Evolutionary conservation across 2,113 vertebrate species (phyloP).

Genomic region (Xenopus borealis): DNA sequence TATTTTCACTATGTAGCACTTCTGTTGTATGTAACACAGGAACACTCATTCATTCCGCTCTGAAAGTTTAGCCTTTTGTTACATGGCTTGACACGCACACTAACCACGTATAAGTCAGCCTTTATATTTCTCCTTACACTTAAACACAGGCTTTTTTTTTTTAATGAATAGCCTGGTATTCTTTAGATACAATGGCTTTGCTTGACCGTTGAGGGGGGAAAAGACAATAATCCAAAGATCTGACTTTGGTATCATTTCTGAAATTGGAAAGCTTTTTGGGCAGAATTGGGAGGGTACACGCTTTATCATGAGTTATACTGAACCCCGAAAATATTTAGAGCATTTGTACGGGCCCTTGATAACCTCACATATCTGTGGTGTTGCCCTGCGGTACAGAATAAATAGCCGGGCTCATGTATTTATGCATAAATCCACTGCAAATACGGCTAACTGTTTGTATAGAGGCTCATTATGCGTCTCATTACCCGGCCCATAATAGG

Average conservation of each 20-base stretch:
- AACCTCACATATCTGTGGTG: neutral
- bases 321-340: too few relatives aligned
- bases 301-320: too few relatives aligned
- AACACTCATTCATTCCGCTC: constrained; percentile 6
- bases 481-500: neutral
- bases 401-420: neutral
- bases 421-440: neutral
- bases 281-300: too few relatives aligned
- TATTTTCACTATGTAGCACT: neutral
- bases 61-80: constrained; percentile 30
- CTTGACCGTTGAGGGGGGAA: too few relatives aligned
- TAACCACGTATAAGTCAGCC: neutral
- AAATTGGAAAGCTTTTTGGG: too few relatives aligned
- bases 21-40: constrained; percentile 25
- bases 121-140: too few relatives aligned
- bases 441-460: neutral
- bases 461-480: neutral
- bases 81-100: neutral
- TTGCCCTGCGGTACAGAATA: neutral
- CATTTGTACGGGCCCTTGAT: neutral
- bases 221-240: too few relatives aligned
- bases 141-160: too few relatives aligned
- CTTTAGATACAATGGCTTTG: too few relatives aligned
- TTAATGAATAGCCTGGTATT: too few relatives aligned
- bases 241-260: too few relatives aligned